These are phyloP conservation scores for Sphenopsis melanotis DNA, from an alignment of 2,797 vertebrate species.

Conservation along the genomic window DNA sequence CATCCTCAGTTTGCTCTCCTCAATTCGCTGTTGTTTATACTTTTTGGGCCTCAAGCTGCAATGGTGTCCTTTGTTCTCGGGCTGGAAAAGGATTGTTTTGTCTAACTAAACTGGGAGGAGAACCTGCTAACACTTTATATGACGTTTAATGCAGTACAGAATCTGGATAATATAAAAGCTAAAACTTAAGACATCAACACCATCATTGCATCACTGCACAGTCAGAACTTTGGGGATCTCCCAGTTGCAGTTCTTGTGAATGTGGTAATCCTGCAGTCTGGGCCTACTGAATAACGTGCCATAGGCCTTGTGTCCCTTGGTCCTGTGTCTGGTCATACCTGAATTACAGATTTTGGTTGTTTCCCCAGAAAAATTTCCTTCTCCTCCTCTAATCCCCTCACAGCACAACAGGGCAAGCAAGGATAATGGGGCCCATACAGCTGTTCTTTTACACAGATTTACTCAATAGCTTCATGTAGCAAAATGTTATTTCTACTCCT, in stretches of 20 bases:
- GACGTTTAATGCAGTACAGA: background rate
- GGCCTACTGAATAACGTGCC: background rate
- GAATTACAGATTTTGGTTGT: background rate
- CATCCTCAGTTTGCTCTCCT: background rate
- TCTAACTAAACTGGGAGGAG: background rate
- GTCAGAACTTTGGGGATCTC: background rate
- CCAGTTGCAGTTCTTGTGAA: background rate
- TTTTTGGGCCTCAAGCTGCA: background rate
- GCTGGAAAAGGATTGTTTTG: background rate
- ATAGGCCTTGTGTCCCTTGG: background rate
- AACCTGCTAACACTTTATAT: background rate
- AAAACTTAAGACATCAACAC: background rate
- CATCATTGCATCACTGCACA: fast-evolving
- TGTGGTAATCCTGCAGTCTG: background rate
- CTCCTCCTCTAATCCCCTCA: background rate
- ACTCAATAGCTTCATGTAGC: background rate
- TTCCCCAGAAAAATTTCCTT: background rate
- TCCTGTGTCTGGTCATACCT: background rate
- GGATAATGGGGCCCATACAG: background rate
- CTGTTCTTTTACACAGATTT: background rate
- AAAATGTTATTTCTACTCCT: background rate
- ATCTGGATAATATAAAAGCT: background rate
- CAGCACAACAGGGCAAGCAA: background rate
- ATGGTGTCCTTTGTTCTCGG: fast-evolving
- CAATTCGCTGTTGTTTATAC: background rate